Conservation (phyloP, 2,113 vertebrate genomes). For the Periophthalmus modestus region DNA sequence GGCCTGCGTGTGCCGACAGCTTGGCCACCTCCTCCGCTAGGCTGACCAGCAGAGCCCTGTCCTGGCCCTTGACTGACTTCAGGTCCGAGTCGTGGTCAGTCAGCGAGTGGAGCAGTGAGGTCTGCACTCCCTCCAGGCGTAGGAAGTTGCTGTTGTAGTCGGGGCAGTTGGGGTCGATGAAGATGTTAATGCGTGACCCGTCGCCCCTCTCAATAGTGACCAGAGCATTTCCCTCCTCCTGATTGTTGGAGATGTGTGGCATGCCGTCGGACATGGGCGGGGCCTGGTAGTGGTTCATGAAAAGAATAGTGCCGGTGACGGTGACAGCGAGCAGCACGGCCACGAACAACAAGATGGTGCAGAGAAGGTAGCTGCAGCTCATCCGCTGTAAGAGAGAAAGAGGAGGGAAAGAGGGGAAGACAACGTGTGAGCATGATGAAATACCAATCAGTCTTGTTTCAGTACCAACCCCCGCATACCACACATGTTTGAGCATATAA, state of each 20-base stretch:
- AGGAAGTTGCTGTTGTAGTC: conserved; percentile 84
- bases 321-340: conserved; percentile 89
- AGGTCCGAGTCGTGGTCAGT: conserved; percentile 83
- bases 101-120: conserved; percentile 84
- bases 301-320: conserved; percentile 89
- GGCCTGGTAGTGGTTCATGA: conserved; percentile 91
- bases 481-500: background rate
- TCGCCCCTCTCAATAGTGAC: conserved; percentile 93
- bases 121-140: conserved; percentile 89
- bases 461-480: background rate
- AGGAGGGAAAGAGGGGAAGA: background rate
- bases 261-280: conserved; percentile 82
- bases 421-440: conserved; percentile 11
- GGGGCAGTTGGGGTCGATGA: conserved; percentile 97
- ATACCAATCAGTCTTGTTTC: background rate
- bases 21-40: conserved; percentile 91
- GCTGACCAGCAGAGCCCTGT: conserved; percentile 85
- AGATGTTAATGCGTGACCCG: conserved; percentile 93
- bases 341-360: conserved; percentile 90
- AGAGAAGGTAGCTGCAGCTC: conserved; percentile 89
- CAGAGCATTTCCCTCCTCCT: conserved; percentile 89
- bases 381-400: conserved; percentile 78
- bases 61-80: conserved; percentile 83
- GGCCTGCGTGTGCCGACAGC: conserved; percentile 81
- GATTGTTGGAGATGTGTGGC: conserved; percentile 89